phyloP scores from a whole-genome alignment of 2,797 vertebrate genomes.

The Gymnoscopelus braueri region DNA sequence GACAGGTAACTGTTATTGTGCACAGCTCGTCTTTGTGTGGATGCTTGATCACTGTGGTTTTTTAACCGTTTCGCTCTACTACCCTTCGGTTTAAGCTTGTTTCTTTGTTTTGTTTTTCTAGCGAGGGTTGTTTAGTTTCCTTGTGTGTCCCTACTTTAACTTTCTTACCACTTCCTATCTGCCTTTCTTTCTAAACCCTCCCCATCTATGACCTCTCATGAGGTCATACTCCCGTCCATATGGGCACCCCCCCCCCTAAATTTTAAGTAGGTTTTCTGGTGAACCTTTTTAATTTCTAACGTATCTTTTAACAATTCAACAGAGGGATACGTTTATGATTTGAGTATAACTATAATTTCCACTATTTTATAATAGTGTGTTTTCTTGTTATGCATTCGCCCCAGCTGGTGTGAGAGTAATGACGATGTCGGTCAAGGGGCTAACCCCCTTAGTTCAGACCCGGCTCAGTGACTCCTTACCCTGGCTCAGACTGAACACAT shows the following conservation, averaged over 20 bases:
- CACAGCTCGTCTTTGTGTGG: constrained; percentile 34
- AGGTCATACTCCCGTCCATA: neutral
- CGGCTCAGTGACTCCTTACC: neutral
- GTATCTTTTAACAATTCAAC: no score
- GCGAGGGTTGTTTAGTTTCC: neutral
- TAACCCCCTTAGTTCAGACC: neutral
- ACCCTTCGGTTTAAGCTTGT: no score
- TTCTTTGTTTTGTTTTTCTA: no score
- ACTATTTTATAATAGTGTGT: neutral
- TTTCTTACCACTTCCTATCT: neutral
- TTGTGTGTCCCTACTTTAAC: neutral
- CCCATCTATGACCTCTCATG: neutral
- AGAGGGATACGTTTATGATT: no score
- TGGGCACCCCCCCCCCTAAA: no score
- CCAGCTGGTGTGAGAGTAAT: neutral
- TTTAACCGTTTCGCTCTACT: neutral
- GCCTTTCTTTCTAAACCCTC: neutral
- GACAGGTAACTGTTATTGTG: constrained; percentile 59
- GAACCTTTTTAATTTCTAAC: no score
- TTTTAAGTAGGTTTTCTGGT: neutral
- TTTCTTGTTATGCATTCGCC: neutral
- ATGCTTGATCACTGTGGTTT: constrained; percentile 13
- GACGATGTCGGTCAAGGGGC: constrained; percentile 11
- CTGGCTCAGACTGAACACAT: neutral
- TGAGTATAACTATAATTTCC: no score